Evolutionary conservation across 2,113 vertebrate genomes (phyloP).

Genomic region (Chlamydotis undulata): DNA sequence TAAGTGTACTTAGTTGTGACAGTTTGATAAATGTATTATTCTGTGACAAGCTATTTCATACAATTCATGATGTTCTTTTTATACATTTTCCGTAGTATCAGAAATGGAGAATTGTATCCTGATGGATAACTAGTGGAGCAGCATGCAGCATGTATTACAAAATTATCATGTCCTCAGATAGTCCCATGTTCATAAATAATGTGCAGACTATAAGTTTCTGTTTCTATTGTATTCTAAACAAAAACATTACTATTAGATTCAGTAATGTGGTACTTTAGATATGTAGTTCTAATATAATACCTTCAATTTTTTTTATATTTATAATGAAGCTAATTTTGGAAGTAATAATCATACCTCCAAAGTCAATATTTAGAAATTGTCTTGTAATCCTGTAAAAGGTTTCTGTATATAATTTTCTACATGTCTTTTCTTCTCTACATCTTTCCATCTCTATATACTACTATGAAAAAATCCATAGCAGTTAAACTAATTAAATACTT

Average conservation of each 20-base stretch:
- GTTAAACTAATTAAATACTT: neutral
- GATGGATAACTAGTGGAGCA: neutral
- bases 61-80: neutral
- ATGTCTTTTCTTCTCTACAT: neutral
- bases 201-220: neutral
- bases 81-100: neutral
- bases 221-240: neutral
- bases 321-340: neutral
- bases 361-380: neutral
- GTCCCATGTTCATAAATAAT: neutral
- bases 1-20: neutral
- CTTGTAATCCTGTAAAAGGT: neutral
- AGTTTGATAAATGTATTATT: conserved; percentile 5
- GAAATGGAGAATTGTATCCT: neutral
- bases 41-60: neutral
- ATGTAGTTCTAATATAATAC: neutral
- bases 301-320: neutral
- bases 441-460: neutral
- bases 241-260: neutral
- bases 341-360: neutral
- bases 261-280: neutral
- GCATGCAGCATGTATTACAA: neutral
- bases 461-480: neutral
- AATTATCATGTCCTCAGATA: neutral
- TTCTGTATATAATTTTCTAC: neutral